Base-by-base conservation (phyloP, 2,113 vertebrate species). In the Sula dactylatra region DNA sequence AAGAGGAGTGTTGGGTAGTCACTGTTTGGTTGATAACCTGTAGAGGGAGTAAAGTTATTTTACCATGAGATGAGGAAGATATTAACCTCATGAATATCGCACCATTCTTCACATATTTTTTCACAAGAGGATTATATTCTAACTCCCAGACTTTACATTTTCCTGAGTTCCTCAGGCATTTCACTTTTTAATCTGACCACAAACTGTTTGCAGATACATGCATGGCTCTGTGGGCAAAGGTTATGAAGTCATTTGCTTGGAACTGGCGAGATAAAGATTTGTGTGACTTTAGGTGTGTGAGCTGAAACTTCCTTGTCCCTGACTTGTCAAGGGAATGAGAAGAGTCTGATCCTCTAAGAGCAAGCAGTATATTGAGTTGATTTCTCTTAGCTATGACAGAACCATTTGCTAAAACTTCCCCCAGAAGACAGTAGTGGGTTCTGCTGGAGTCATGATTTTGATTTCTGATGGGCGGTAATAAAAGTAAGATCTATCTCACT, bases 361-460 rank as follows among this genome's bases (percentile, higher is more conserved):
- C 86, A 82, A 91, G 87, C 84, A 83, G 89, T 95, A 90, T 96
- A 97, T 94, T 96, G 94, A 91, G 86, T 83, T 97, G 91, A 95
- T 96, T 96, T 97, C 94, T 96, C 87, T 91, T 90, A 70, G 50
- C 72, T 52, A 19, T 96, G 96, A 90, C 93, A 93, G 93, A 96
- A 58, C 59, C 71, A 80, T 94, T 95, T 85, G 50, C 86, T 93
- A 77, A 95, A 95, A 90, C 71, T 73, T 97, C 38, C 62, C 87
- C 82, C 81, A 74, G 78, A 95, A 94, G 94, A 91, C 67, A 91
- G 55, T 80, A 89, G 58, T 71, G 66, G 58, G 45, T 82, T 97
- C 93, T 90, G 54, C 89, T 91, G 71, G 70, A 88, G 87, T 73
- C 16, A 2, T 88, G 87, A 90, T 90, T 97, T 92, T 97, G 89